phyloP scores from a whole-genome alignment of 2,888 invertebrate species.

The Synanthedon tipuliformis region DNA sequence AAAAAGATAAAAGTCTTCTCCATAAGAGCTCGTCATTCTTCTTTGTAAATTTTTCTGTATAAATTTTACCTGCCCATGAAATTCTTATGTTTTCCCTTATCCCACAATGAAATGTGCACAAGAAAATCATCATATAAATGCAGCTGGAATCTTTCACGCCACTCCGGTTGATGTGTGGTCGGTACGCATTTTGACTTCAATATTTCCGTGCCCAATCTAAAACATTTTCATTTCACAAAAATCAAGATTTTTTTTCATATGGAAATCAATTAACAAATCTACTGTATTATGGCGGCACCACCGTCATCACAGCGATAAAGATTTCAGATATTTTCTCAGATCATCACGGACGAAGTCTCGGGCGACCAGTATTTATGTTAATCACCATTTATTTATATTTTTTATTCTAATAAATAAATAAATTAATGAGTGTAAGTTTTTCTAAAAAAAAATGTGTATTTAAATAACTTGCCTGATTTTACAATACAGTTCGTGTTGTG shows the following conservation, averaged over 20 bases:
- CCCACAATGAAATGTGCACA: conserved; percentile 39
- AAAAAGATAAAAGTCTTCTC: no score
- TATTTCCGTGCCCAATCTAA: conserved; percentile 41
- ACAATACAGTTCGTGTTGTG: conserved; percentile 35
- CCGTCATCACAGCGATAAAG: no score
- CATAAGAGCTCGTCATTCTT: no score
- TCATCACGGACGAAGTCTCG: no score
- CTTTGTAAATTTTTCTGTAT: no score
- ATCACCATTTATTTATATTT: background rate
- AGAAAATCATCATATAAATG: conserved; percentile 30
- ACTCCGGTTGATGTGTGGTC: conserved; percentile 34
- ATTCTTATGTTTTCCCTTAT: conserved; percentile 50
- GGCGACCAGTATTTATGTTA: background rate
- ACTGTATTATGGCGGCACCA: no score
- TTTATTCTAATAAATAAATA: background rate
- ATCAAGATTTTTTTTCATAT: no score
- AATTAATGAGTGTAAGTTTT: background rate
- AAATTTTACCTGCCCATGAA: conserved; percentile 49
- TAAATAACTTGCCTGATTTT: conserved; percentile 37
- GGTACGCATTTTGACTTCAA: conserved; percentile 39
- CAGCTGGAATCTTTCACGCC: conserved; percentile 46
- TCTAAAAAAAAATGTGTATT: no score
- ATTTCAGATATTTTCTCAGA: no score
- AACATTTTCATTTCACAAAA: no score
- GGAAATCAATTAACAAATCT: no score